Percentiles rank a stretch among this genome's conserved stretches.
These are phyloP conservation scores for Xyliphius kryptos DNA, from an alignment of 2,113 vertebrate genomes.

Conservation along the genomic window DNA sequence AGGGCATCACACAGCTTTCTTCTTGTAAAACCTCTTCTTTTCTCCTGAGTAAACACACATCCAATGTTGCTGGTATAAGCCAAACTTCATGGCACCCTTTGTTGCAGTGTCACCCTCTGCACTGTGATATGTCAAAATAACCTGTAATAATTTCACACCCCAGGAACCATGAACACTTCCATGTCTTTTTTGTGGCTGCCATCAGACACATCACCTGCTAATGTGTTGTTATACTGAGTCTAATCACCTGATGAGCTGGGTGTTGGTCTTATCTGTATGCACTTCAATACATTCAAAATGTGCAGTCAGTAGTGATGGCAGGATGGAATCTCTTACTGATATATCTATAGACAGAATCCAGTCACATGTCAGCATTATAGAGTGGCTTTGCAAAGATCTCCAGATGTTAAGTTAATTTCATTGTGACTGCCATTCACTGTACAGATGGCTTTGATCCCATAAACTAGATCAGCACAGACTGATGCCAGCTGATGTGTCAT, in stretches of 20 bases:
- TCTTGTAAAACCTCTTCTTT: slow-evolving; percentile 12
- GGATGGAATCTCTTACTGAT: slow-evolving; percentile 49
- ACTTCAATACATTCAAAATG: slow-evolving; percentile 21
- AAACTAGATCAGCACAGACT: slow-evolving; percentile 17
- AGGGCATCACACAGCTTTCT: too few species aligned
- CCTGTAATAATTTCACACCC: slow-evolving; percentile 30
- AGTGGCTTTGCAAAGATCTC: slow-evolving; percentile 47
- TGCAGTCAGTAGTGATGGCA: slow-evolving; percentile 49
- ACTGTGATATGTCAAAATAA: slow-evolving; percentile 22
- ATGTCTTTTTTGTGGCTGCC: slow-evolving; percentile 13
- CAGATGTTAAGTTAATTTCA: slow-evolving; percentile 28
- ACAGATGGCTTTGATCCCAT: too few species aligned
- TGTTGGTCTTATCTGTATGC: slow-evolving; percentile 20
- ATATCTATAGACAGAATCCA: slow-evolving; percentile 55
- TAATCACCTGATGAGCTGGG: slow-evolving; percentile 12
- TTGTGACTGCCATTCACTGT: slow-evolving; percentile 16
- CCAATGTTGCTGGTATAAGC: slow-evolving; percentile 25
- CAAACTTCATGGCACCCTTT: slow-evolving; percentile 14
- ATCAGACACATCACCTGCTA: slow-evolving; percentile 17
- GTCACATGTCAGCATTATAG: slow-evolving; percentile 62
- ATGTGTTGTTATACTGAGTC: slow-evolving; percentile 23
- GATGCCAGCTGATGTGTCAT: slow-evolving; percentile 20
- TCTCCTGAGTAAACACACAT: slow-evolving; percentile 20
- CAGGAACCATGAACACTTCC: slow-evolving; percentile 14
- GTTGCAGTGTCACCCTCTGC: slow-evolving; percentile 4